Conservation (phyloP, 2,113 vertebrate species). For the Dicerorhinus sumatrensis region DNA sequence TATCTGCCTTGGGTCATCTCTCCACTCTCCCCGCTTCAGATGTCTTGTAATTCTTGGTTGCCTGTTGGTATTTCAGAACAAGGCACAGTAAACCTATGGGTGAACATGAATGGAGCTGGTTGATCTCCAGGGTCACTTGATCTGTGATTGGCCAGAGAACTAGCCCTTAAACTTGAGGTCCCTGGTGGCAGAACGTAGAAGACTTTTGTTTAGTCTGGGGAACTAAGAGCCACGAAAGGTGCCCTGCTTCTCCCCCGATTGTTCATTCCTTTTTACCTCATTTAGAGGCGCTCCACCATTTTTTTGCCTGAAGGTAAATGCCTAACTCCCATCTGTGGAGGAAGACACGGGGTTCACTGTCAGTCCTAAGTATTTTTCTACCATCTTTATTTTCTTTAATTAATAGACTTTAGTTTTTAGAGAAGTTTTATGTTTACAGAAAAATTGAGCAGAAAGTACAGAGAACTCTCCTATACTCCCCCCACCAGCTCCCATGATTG, state of each 20-base stretch:
- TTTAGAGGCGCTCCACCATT: background rate
- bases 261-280: background rate
- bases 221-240: background rate
- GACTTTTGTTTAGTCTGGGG: background rate
- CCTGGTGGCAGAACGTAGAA: background rate
- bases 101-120: background rate
- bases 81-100: no score
- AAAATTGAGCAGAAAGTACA: background rate
- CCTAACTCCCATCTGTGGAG: background rate
- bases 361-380: background rate
- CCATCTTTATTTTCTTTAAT: background rate
- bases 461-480: accelerated
- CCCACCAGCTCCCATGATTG: accelerated
- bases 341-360: background rate
- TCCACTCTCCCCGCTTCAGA: accelerated
- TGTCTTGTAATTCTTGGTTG: background rate
- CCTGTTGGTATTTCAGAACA: background rate
- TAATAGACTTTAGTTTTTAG: background rate
- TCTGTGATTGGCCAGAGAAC: background rate
- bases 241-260: background rate
- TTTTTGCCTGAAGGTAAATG: background rate
- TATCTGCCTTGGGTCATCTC: no score
- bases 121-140: background rate
- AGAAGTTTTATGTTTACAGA: background rate
- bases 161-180: background rate